Percentiles rank a stretch among this genome's conserved stretches.
Evolutionary conservation across 2,113 vertebrate species (phyloP).

Genomic region (Callithrix jacchus): DNA sequence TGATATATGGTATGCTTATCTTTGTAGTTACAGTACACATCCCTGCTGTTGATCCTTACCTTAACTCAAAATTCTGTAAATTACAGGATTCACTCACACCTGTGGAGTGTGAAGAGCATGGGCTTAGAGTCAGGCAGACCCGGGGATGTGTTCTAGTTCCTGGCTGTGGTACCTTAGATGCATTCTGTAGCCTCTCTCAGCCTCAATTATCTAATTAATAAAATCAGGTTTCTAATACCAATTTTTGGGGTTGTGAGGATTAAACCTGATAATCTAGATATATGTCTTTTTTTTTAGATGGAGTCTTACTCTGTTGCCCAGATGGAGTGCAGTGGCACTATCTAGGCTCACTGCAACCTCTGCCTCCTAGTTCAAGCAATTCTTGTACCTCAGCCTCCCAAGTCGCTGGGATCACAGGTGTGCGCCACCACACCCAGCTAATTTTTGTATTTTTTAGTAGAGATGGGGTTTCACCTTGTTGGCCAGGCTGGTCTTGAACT

Average conservation of each 20-base stretch:
- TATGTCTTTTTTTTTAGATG: too few species aligned
- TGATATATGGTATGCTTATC: background rate
- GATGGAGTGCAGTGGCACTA: too few species aligned
- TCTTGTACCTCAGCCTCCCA: too few species aligned
- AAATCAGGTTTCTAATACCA: background rate
- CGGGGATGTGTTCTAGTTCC: background rate
- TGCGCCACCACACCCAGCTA: too few species aligned
- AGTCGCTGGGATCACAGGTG: too few species aligned
- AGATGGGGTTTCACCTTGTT: too few species aligned
- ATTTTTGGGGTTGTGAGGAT: background rate
- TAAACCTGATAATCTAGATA: background rate
- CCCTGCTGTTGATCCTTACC: background rate
- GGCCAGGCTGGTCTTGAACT: too few species aligned
- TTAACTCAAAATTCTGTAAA: background rate
- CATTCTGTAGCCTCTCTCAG: background rate
- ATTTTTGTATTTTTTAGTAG: too few species aligned
- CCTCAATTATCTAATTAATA: background rate
- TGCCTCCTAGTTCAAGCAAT: too few species aligned
- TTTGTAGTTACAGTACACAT: background rate
- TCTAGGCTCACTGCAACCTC: too few species aligned
- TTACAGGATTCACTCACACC: background rate
- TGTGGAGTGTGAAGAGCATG: background rate
- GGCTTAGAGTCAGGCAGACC: background rate
- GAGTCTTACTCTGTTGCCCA: too few species aligned
- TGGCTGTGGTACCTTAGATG: background rate